Percentiles rank a stretch among this genome's conserved stretches.
These are phyloP conservation scores for Turritopsis rubra DNA, from an alignment of 30 jellyfish, hydroid and myxozoan genomes.

Conservation along the genomic window DNA sequence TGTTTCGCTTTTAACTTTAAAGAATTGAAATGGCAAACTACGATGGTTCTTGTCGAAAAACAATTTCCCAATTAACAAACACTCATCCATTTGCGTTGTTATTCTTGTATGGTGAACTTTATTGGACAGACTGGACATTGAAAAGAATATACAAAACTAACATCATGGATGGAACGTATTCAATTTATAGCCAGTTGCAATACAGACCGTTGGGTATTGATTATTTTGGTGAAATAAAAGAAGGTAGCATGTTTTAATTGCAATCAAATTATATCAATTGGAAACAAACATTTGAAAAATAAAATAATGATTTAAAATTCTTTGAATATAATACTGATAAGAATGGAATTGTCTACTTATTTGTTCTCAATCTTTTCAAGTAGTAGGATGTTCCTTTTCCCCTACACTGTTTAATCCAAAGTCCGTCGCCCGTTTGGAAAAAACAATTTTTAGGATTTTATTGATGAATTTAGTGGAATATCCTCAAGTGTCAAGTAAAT, in stretches of 20 bases:
- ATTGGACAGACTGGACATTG: not conserved
- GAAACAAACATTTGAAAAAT: not conserved
- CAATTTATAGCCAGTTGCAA: not conserved
- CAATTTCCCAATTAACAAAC: not conserved
- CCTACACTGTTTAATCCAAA: too few relatives aligned
- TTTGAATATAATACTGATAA: too few relatives aligned
- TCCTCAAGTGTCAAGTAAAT: too few relatives aligned
- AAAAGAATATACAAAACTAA: not conserved
- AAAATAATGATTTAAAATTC: too few relatives aligned
- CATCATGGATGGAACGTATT: not conserved
- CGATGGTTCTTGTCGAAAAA: conserved; percentile 8
- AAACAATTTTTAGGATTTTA: too few relatives aligned
- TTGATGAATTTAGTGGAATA: too few relatives aligned
- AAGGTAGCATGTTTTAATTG: not conserved
- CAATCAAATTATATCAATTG: not conserved
- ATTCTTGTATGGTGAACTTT: not conserved
- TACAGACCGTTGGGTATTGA: not conserved
- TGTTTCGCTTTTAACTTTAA: not conserved
- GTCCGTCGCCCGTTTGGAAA: too few relatives aligned
- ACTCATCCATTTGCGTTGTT: conserved; percentile 1
- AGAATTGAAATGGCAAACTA: conserved; percentile 16
- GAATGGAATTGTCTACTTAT: too few relatives aligned
- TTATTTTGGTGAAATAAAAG: not conserved
- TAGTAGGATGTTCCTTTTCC: too few relatives aligned
- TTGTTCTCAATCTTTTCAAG: too few relatives aligned